Percentiles rank a stretch among this genome's conserved stretches.
Conservation (phyloP, 2,888 invertebrate genomes). For the Diaperis boleti region DNA sequence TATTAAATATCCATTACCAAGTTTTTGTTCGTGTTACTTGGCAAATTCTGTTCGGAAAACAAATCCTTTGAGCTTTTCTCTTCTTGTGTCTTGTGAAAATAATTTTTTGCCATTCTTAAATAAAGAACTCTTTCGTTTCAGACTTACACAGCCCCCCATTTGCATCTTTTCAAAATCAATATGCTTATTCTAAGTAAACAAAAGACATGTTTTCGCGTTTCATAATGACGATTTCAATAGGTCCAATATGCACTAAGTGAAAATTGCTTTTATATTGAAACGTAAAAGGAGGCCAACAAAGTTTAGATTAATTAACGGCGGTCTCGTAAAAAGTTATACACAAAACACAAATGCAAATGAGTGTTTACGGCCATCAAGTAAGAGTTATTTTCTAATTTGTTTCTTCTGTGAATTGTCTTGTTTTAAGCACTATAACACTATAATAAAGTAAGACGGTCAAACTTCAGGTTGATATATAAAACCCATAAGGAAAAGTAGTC, state of each 20-base stretch:
- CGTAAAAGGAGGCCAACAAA: too few relatives aligned
- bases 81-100: constrained; percentile 11
- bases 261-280: constrained; percentile 1
- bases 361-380: too few relatives aligned
- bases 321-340: too few relatives aligned
- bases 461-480: too few relatives aligned
- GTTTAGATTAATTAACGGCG: too few relatives aligned
- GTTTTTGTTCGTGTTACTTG: neutral
- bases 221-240: neutral
- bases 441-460: too few relatives aligned
- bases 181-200: constrained; percentile 10
- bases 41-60: constrained; percentile 4
- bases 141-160: neutral
- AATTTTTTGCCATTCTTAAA: constrained; percentile 5
- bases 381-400: too few relatives aligned
- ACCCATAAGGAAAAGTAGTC: too few relatives aligned
- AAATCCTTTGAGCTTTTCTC: neutral
- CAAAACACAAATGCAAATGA: too few relatives aligned
- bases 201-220: neutral
- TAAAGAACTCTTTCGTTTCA: constrained; percentile 1
- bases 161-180: constrained; percentile 12
- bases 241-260: neutral
- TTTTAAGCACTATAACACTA: too few relatives aligned
- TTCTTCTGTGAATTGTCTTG: too few relatives aligned
- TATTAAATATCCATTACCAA: constrained; percentile 1